phyloP scores from a whole-genome alignment of 1,140 invertebrate species.

The Hyles euphorbiae region DNA sequence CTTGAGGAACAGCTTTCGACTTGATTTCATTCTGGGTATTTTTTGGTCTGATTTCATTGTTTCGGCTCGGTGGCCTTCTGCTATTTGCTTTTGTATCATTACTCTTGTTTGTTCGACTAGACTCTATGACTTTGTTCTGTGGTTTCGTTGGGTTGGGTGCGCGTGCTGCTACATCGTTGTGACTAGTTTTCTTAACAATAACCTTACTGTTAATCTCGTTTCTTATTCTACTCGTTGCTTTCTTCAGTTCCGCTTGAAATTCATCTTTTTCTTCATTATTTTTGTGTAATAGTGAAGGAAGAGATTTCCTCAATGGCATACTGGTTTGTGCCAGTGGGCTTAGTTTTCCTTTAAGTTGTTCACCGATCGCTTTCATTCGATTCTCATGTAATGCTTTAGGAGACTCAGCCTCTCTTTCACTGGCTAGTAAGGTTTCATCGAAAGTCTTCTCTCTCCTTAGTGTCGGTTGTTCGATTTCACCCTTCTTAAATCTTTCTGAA shows the following conservation, averaged over 20 bases:
- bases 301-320: conserved; percentile 70
- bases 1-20: conserved; percentile 39
- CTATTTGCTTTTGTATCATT: conserved; percentile 43
- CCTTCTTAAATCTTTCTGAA: conserved; percentile 70
- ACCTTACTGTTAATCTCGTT: conserved; percentile 67
- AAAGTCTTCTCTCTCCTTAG: conserved; percentile 74
- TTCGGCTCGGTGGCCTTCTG: conserved; percentile 48
- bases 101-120: conserved; percentile 61
- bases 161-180: conserved; percentile 52
- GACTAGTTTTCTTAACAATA: conserved; percentile 70
- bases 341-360: conserved; percentile 53
- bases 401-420: conserved; percentile 49
- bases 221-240: conserved; percentile 79
- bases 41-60: conserved; percentile 48
- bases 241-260: conserved; percentile 81
- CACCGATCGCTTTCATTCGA: conserved; percentile 58
- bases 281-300: conserved; percentile 74
- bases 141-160: conserved; percentile 66
- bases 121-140: conserved; percentile 64
- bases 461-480: conserved; percentile 46
- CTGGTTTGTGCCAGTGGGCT: conserved; percentile 45
- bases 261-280: conserved; percentile 80
- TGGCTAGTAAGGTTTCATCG: conserved; percentile 57
- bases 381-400: conserved; percentile 50
- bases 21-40: conserved; percentile 28